Base-by-base conservation (phyloP, 2,888 invertebrate genomes). In the Eristalis intricaria region DNA sequence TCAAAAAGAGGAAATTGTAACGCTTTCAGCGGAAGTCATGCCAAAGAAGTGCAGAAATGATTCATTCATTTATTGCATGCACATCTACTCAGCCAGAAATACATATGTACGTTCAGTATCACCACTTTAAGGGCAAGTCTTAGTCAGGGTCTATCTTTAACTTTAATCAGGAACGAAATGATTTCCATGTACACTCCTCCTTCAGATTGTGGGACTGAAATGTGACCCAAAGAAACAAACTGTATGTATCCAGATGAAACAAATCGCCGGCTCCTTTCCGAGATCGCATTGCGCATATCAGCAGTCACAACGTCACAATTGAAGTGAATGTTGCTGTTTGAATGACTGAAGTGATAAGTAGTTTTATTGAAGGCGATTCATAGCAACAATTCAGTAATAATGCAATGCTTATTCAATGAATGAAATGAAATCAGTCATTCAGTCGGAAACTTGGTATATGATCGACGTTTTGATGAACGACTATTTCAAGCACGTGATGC, bases 21-120 rank as follows among this genome's bases (percentile, higher is more conserved):
- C 64, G 32, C 65, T 22, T 64, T 66, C 40, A 50, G 50, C 50
- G 50, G 50, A 50, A 50, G 50, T 50, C 13, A 38, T 38, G 38
- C 13, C 50, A 50, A 19, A 50, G 19, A 50, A 19, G 8, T 19
- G 19, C 19, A 50, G 19, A 50, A 50, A 50, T 50, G 50, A 50
- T 50, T 50, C 50, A 50, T 50, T 50, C 50, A 50, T n/a, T n/a
- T 32, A 19, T 19, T 50, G 19, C 8, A 50, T 19, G 50, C 50
- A 50, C 50, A 19, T 50, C 7, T 61, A 29, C 61, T 29, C 26
- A 23, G 10, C 7, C 50, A 19, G 50, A 19, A 19, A 1, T 19
- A 50, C 8, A 32, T 29, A 5, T 4, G 4, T 29, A 32, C 19
- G 19, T 19, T 0, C 4, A 8, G 13, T 13, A 38, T 50, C 8